Evolutionary conservation across 2,797 vertebrate genomes (phyloP).

Genomic region (Myotis pilosus): DNA sequence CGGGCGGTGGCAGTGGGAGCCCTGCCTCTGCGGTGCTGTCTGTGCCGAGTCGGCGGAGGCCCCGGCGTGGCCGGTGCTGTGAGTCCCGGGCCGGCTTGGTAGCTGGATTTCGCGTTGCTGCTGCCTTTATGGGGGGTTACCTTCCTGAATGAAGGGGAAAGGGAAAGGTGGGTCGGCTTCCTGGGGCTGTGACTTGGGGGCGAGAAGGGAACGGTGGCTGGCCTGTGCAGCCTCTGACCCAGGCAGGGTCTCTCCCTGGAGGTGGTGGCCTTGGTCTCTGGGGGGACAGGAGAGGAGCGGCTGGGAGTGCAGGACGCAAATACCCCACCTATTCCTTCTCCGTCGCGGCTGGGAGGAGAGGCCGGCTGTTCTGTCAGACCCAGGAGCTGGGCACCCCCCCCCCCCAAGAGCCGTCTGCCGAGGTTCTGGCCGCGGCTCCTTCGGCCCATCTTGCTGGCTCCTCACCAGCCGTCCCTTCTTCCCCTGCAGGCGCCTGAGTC

Average conservation of each 20-base stretch:
- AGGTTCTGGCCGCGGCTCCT: background rate
- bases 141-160: background rate
- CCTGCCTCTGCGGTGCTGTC: background rate
- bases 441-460: background rate
- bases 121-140: background rate
- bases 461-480: background rate
- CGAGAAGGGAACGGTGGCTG: background rate
- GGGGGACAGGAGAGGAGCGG: background rate
- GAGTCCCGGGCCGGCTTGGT: background rate
- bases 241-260: background rate
- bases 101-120: too few relatives aligned
- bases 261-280: background rate
- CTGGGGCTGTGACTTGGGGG: background rate
- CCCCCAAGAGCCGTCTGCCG: background rate
- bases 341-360: too few relatives aligned
- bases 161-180: background rate
- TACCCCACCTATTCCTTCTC: background rate
- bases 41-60: background rate
- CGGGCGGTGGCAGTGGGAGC: background rate
- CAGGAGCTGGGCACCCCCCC: accelerated
- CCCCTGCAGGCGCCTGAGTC: background rate
- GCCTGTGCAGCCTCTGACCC: background rate
- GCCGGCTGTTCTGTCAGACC: accelerated
- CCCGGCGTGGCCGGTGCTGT: background rate
- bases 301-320: background rate